Base-by-base conservation (phyloP, 2,888 invertebrate species). In the Eupithecia inturbata region DNA sequence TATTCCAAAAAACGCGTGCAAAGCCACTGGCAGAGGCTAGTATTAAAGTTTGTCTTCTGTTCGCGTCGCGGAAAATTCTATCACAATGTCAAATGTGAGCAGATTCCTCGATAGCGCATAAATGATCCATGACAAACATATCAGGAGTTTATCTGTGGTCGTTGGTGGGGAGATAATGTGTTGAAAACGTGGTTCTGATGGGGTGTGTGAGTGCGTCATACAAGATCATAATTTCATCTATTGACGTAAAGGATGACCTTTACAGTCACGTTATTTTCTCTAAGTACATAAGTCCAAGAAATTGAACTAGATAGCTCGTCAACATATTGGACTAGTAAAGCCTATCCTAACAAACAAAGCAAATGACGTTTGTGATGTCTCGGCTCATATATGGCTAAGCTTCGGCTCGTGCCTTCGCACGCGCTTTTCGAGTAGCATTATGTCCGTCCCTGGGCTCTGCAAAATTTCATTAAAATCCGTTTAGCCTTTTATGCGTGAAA, bases 11-110 rank as follows among this genome's bases (percentile, higher is more conserved):
- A 31, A 31, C 5, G 31, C 31, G 31, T 2, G 31, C 5, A 5
- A 31, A 31, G 31, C 3, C 31, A 5, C 31, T 2, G 31, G 31
- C 5, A 31, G 31, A 2, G 5, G 31, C 31, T 31, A 31, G 31
- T 31, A 31, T 4, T 31, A 31, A 36, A 36, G 2, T 3, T 22
- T 53, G 3, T 53, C 9, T n/a, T 22, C 22, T 53, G 22, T 10
- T 53, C 22, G 1, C 19, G 2, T 49, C 41, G 74, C 79, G 87
- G 88, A 87, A 88, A 88, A 81, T 87, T 87, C 78, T 84, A 77
- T 73, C 53, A 62, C 28, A 73, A 79, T 82, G 85, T 87, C 86
- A 83, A 75, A 71, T 68, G 73, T 71, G 72, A 75, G 69, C 31
- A 66, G 70, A 82, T 83, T 84, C 73, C 75, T 68, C 74, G 87